These are phyloP conservation scores for Rhinoderma darwinii DNA, from an alignment of 2,113 vertebrate genomes.

Conservation along the genomic window DNA sequence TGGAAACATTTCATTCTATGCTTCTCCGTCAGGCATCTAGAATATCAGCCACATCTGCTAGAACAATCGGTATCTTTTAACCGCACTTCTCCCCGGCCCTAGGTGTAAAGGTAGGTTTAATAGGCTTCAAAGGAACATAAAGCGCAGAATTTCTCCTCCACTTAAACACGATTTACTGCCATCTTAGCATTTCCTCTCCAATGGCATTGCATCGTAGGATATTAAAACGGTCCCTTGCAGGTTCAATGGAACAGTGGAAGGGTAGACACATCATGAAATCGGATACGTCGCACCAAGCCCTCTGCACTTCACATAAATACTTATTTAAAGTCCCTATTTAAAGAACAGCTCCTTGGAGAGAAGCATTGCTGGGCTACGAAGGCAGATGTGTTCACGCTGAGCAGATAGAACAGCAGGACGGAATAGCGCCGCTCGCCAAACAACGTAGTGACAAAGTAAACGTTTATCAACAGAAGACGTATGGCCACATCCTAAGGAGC, in stretches of 20 bases:
- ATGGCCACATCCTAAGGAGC: no score
- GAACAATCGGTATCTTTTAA: constrained; percentile 47
- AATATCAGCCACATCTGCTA: constrained; percentile 58
- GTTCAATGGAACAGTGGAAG: constrained; percentile 50
- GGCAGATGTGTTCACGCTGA: not conserved
- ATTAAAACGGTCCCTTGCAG: constrained; percentile 49
- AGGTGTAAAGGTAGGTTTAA: constrained; percentile 57
- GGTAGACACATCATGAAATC: constrained; percentile 45
- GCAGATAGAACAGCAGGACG: not conserved
- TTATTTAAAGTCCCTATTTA: constrained; percentile 42
- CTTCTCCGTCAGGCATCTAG: constrained; percentile 31
- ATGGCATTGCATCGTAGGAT: constrained; percentile 50
- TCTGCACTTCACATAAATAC: constrained; percentile 22
- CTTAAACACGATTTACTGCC: constrained; percentile 58
- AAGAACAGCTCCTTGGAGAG: constrained; percentile 35
- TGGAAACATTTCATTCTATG: not conserved
- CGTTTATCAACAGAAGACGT: no score
- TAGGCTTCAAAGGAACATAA: constrained; percentile 59
- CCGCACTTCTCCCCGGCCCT: constrained; percentile 17
- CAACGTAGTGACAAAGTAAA: no score
- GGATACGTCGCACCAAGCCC: not conserved
- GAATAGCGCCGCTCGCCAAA: not conserved
- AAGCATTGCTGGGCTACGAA: not conserved
- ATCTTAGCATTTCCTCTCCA: constrained; percentile 48
- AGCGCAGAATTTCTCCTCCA: constrained; percentile 47